phyloP scores from a whole-genome alignment of 2,888 invertebrate species.

The Cantharis rufa region DNA sequence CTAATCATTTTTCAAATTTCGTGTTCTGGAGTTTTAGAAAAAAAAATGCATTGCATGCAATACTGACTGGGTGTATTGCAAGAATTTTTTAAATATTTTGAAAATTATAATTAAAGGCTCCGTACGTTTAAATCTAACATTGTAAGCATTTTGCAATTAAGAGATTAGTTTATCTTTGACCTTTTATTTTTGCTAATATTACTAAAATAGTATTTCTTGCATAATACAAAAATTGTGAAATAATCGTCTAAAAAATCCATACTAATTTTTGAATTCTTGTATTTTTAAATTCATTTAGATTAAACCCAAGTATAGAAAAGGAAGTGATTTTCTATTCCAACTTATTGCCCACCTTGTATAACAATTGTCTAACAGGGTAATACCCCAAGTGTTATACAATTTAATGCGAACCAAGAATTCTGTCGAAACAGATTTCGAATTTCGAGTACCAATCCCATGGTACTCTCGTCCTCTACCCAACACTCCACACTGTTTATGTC shows the following conservation, averaged over 20 bases:
- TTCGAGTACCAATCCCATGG: neutral
- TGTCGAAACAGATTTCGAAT: neutral
- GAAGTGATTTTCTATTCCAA: neutral
- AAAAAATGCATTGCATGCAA: too few species aligned
- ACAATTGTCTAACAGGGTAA: neutral
- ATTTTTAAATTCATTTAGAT: neutral
- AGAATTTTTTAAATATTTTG: too few species aligned
- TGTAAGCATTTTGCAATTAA: conserved; percentile 1
- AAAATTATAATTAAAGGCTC: too few species aligned
- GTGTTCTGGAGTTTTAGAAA: too few species aligned
- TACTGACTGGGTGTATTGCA: too few species aligned
- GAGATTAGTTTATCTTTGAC: conserved; percentile 1
- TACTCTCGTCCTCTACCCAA: neutral
- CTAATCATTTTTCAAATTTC: too few species aligned
- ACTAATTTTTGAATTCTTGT: neutral
- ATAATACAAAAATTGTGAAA: neutral
- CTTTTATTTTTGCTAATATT: conserved; percentile 2
- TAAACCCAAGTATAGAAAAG: neutral
- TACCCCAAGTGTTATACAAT: neutral
- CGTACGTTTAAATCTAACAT: conserved; percentile 2
- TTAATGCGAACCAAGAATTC: neutral
- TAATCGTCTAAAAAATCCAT: neutral
- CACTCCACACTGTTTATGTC: neutral
- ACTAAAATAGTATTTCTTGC: neutral
- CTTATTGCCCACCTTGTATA: neutral